Evolutionary conservation across 2,113 vertebrate species (phyloP).

Genomic region (Heptranchias perlo): DNA sequence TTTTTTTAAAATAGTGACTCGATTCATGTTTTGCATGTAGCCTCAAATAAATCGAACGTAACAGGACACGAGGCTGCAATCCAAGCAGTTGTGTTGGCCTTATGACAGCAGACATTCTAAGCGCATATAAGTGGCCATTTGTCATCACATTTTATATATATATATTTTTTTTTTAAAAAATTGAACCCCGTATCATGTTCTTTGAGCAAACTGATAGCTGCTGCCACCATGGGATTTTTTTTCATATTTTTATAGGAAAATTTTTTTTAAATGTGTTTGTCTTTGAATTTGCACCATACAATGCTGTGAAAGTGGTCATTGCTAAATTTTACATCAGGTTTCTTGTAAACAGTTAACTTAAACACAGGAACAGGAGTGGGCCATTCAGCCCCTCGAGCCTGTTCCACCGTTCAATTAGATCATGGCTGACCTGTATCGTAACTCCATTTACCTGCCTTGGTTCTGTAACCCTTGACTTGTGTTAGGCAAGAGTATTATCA

Average conservation of each 20-base stretch:
- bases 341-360: background rate
- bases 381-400: background rate
- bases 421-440: background rate
- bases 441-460: background rate
- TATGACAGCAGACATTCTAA: conserved; percentile 1
- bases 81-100: background rate
- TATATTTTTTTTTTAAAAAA: background rate
- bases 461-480: background rate
- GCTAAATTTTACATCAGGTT: background rate
- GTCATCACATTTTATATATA: background rate
- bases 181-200: background rate
- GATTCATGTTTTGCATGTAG: background rate
- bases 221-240: background rate
- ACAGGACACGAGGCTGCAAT: background rate
- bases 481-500: too few species aligned
- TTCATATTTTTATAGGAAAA: background rate
- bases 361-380: background rate
- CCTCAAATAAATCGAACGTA: background rate
- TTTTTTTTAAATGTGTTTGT: background rate
- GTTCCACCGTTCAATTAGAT: background rate
- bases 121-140: background rate
- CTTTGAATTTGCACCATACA: background rate
- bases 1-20: background rate
- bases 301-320: background rate
- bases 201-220: background rate